These are phyloP conservation scores for Herminia tarsipennalis DNA, from an alignment of 2,888 invertebrate genomes.

Conservation along the genomic window DNA sequence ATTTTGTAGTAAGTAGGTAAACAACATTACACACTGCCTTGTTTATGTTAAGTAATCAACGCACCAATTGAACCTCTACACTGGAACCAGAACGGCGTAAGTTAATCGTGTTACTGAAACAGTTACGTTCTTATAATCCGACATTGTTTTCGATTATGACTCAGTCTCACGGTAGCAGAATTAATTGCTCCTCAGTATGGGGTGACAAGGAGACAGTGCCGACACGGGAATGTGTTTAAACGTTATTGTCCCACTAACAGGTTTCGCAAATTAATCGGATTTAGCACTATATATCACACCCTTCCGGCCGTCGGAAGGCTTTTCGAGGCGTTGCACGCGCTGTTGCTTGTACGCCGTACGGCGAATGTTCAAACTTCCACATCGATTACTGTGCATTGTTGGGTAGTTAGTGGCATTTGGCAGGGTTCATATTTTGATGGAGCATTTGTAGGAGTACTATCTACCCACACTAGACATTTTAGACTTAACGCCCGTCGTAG, in stretches of 20 bases:
- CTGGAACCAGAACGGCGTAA: slow-evolving; percentile 19
- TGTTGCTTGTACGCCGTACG: slow-evolving; percentile 12
- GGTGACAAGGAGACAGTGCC: slow-evolving; percentile 52
- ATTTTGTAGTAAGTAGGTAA: too few relatives aligned
- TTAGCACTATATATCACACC: slow-evolving; percentile 64
- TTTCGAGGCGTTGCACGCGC: slow-evolving; percentile 44
- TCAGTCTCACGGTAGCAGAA: slow-evolving; percentile 47
- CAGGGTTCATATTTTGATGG: neutral
- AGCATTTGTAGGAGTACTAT: too few relatives aligned
- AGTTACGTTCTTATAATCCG: slow-evolving; percentile 20
- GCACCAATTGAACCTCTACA: slow-evolving; percentile 15
- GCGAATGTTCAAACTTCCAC: slow-evolving; percentile 26
- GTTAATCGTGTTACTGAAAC: slow-evolving; percentile 18
- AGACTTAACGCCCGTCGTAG: too few relatives aligned
- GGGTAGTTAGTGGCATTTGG: neutral
- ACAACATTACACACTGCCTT: neutral
- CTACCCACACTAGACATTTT: too few relatives aligned
- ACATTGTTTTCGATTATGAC: slow-evolving; percentile 56
- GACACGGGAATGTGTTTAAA: slow-evolving; percentile 68
- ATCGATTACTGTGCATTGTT: slow-evolving; percentile 32
- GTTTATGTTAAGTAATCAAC: slow-evolving; percentile 35
- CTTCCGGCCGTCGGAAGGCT: slow-evolving; percentile 57
- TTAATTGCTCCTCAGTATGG: slow-evolving; percentile 55
- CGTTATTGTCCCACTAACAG: slow-evolving; percentile 70
- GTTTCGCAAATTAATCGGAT: slow-evolving; percentile 75